Evolutionary conservation across 2,113 vertebrate species (phyloP).

Genomic region (Plecturocebus donacophilus): DNA sequence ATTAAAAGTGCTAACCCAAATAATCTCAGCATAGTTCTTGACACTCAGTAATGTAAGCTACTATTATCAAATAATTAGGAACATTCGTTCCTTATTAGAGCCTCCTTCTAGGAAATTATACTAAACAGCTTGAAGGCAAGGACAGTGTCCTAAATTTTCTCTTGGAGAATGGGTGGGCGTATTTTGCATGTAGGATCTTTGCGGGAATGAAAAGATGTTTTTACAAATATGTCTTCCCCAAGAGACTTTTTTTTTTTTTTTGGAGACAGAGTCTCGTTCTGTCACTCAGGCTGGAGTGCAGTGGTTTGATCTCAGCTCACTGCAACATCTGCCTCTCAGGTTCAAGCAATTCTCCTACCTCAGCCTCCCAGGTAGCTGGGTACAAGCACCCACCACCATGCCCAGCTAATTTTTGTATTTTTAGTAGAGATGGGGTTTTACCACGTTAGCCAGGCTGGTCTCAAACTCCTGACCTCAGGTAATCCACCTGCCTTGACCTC

Average conservation of each 20-base stretch:
- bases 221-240: not conserved
- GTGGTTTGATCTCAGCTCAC: too few species aligned
- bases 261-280: too few species aligned
- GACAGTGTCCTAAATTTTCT: not conserved
- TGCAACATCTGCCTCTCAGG: too few species aligned
- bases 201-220: not conserved
- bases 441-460: too few species aligned
- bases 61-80: not conserved
- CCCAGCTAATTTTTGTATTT: too few species aligned
- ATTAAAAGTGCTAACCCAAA: constrained; percentile 18
- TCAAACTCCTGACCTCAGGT: too few species aligned
- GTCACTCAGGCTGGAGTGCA: too few species aligned
- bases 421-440: too few species aligned
- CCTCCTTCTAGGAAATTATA: not conserved
- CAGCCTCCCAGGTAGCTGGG: too few species aligned
- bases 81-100: not conserved
- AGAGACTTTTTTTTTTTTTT: not conserved
- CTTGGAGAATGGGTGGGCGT: not conserved
- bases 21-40: not conserved
- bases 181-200: not conserved
- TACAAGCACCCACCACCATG: too few species aligned
- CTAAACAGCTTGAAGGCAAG: not conserved
- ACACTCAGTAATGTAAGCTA: not conserved
- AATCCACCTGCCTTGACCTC: too few species aligned
- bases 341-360: too few species aligned